A percentile compares a stretch with the other conserved stretches of the same genome.
Conservation (phyloP, 2,888 invertebrate genomes). For the Phengaris arion region DNA sequence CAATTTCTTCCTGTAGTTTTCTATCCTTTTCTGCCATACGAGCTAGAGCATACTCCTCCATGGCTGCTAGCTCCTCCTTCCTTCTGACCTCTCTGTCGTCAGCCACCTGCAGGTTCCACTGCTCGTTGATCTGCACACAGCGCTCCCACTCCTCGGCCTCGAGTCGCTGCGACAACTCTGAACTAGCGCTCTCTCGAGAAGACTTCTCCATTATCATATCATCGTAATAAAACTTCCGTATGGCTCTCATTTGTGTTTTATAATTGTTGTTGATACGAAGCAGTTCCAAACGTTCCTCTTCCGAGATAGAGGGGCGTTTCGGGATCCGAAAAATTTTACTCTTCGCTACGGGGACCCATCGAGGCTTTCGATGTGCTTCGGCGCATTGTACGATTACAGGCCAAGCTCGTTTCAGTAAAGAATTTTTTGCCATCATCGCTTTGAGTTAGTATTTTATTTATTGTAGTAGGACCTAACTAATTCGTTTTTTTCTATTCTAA, state of each 20-base stretch:
- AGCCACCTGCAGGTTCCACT: slow-evolving; percentile 85
- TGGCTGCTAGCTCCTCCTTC: slow-evolving; percentile 65
- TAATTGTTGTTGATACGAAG: slow-evolving; percentile 85
- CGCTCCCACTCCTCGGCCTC: slow-evolving; percentile 82
- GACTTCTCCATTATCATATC: slow-evolving; percentile 75
- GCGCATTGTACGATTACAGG: slow-evolving; percentile 62
- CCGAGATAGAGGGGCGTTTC: slow-evolving; percentile 75
- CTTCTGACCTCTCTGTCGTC: slow-evolving; percentile 79
- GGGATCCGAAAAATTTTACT: slow-evolving; percentile 87
- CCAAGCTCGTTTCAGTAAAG: slow-evolving; percentile 55
- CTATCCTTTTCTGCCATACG: slow-evolving; percentile 62
- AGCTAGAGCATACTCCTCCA: slow-evolving; percentile 68
- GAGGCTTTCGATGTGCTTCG: slow-evolving; percentile 83
- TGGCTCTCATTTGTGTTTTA: slow-evolving; percentile 80
- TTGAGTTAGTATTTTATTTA: not conserved
- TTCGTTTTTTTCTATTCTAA: not conserved
- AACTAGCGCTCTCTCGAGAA: slow-evolving; percentile 72
- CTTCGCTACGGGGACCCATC: slow-evolving; percentile 89
- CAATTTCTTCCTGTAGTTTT: slow-evolving; percentile 53
- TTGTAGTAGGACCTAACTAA: not conserved
- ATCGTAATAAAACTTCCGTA: slow-evolving; percentile 74
- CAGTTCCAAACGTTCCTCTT: slow-evolving; percentile 83
- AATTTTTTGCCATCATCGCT: slow-evolving; percentile 47
- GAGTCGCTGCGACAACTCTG: slow-evolving; percentile 75
- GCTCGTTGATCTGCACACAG: slow-evolving; percentile 81